A percentile compares a stretch with the other conserved stretches of the same genome.
phyloP scores from a whole-genome alignment of 2,797 vertebrate species.

The Phalloptychus januarius region DNA sequence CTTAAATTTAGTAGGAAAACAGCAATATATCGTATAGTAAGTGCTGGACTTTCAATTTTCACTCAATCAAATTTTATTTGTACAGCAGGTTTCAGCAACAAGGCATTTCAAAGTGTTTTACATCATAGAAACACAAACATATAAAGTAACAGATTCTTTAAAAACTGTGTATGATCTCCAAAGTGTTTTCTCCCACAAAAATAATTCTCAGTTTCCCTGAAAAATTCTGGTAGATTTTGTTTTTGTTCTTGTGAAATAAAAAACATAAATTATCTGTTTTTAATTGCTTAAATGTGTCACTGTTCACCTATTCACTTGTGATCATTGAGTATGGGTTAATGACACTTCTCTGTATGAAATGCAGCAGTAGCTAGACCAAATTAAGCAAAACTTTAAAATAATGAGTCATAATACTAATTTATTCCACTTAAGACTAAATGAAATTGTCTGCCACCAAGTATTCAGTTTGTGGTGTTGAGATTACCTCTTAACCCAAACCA shows the following conservation, averaged over 20 bases:
- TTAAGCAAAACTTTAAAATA: slow-evolving; percentile 32
- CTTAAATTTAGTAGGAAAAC: not conserved
- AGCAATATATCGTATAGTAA: not conserved
- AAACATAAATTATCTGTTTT: not conserved
- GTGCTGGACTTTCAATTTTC: not conserved
- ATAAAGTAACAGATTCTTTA: not conserved
- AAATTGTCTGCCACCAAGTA: slow-evolving; percentile 33
- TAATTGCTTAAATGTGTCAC: not conserved
- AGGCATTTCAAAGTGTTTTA: no score
- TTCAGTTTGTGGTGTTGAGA: slow-evolving; percentile 44
- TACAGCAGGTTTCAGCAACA: no score
- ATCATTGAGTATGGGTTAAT: not conserved
- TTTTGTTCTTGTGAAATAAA: not conserved
- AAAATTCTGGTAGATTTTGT: not conserved
- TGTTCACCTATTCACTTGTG: not conserved
- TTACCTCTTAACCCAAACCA: slow-evolving; percentile 65
- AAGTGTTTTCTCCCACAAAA: not conserved
- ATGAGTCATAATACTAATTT: slow-evolving; percentile 30
- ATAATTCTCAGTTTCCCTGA: not conserved
- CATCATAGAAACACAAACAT: no score
- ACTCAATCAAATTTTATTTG: no score
- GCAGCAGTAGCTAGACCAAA: slow-evolving; percentile 21
- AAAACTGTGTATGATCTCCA: not conserved
- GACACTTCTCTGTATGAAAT: slow-evolving; percentile 3
- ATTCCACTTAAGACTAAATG: slow-evolving; percentile 37